Conservation (phyloP, 2,888 invertebrate genomes). For the Mesopsocus fuscifrons region DNA sequence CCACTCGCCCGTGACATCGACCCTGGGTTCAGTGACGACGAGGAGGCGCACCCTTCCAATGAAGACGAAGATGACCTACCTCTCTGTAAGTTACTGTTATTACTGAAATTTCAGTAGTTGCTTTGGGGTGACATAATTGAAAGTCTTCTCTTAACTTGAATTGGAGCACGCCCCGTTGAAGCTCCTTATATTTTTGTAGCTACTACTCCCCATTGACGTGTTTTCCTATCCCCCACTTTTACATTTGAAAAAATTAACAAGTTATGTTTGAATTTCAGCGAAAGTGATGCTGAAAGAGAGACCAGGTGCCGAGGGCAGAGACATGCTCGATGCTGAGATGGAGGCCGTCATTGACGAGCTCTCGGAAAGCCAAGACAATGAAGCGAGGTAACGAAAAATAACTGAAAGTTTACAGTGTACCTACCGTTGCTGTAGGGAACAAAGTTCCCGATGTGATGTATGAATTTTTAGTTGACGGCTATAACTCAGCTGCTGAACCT, state of each 20-base stretch:
- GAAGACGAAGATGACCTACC: constrained; percentile 60
- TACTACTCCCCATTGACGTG: too few relatives aligned
- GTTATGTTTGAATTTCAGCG: constrained; percentile 26
- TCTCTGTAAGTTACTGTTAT: constrained; percentile 25
- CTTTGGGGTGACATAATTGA: background rate
- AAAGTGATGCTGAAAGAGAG: constrained; percentile 45
- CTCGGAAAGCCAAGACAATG: constrained; percentile 24
- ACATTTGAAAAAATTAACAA: too few relatives aligned
- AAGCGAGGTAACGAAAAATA: constrained; percentile 24
- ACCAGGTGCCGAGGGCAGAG: constrained; percentile 9
- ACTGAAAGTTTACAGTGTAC: too few relatives aligned
- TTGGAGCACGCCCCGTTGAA: background rate
- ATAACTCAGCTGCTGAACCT: too few relatives aligned
- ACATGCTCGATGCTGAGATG: constrained; percentile 6
- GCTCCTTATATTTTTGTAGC: constrained; percentile 7
- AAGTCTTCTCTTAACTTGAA: constrained; percentile 1
- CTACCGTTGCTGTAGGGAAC: too few relatives aligned
- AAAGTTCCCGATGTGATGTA: too few relatives aligned
- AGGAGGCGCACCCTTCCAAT: constrained; percentile 38
- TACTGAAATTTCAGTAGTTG: too few relatives aligned
- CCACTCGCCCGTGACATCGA: constrained; percentile 35
- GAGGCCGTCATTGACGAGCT: background rate
- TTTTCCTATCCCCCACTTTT: too few relatives aligned
- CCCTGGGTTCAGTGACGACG: constrained; percentile 71
- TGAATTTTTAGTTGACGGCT: too few relatives aligned